Base-by-base conservation (phyloP, 1,140 invertebrate species). In the Cyclina sinensis region DNA sequence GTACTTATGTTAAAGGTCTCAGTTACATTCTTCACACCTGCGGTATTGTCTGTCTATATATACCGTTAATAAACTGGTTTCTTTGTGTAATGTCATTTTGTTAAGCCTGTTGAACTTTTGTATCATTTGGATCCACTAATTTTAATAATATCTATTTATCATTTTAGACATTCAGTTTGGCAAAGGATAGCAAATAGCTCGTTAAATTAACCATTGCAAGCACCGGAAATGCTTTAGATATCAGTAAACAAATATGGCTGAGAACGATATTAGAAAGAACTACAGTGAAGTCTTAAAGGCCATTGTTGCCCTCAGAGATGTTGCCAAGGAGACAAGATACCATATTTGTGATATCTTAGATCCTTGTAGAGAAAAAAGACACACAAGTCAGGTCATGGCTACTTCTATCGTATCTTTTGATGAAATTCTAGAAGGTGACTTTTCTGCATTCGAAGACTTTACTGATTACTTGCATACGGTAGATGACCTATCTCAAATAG, bases 281-380 rank as follows among this genome's bases (percentile, higher is more conserved):
- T n/a, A 27, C 5, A n/a, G 39, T 14, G 48, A 76, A 37, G 3
- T 76, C 9, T 1, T 76, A 14, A 27, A 48, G 48, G 46, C 27
- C 21, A 24, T 76, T 18, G 46, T 76, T 76, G 39, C 39, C 5
- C 39, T 76, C 11, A 46, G 73, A 48, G 46, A 76, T 30, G 39
- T 76, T 30, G 73, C 39, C 9, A 24, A 48, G 1, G 46, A 46
- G 48, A 51, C 39, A 21, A 76, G 48, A 24, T 51, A 16, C 21
- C 73, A 76, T n/a, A 76, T 76, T 9, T 76, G 48, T 76, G 73
- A 76, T 76, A 51, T 76, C 0, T 30, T 76, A 16, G 73, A 76
- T 76, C 73, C 73, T 14, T 2, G 2, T 1, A 27, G 12, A 24
- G 48, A n/a, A n/a, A 27, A n/a, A 35, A 30, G 48, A 24, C 73